Evolutionary conservation across 2,888 invertebrate species (phyloP), one percentile per base, ranked within the genome.

Genomic region (Drosophila merina): DNA sequence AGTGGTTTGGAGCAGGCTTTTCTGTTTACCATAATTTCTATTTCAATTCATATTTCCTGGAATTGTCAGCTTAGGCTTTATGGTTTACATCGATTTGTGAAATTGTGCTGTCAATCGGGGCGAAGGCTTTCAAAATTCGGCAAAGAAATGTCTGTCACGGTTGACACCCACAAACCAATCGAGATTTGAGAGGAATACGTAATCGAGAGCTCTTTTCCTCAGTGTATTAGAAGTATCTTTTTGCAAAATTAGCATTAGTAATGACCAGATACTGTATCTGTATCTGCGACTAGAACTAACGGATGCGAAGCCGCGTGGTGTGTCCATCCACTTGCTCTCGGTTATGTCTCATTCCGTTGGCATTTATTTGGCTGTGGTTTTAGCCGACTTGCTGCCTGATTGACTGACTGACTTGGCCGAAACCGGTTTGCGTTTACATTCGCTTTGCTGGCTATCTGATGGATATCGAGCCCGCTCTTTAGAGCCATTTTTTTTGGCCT

Each of bases 311-410:
- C 20, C 20, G 20, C 20, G 1, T 20, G 20, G 20, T 10, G 12
- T 38, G 51, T 12, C 60, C 36, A 69, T 70, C 74, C 78, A 77
- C 81, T 80, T 81, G 86, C 84, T 79, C 84, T 76, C 60, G 56
- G 25, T 14, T 62, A 68, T 86, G 81, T 72, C 81, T 82, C 86
- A 82, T 71, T 82, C 76, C 84, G 81, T 71, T 72, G 72, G 87
- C 78, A 86, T 82, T 77, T 75, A 64, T 62, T 71, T 48, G 52
- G 38, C 69, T 85, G 69, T 70, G 71, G 67, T 76, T 81, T 86
- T 14, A 66, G 67, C 64, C 54, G 66, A 64, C 36, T 45, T 66
- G 12, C 30, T 57, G 59, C 14, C 31, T 45, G 45, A 86, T 69
- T 75, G 76, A 70, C 69, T 57, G 72, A 58, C 40, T 73, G 57